Evolutionary conservation across 2,888 invertebrate species (phyloP).

Genomic region (Graphium colonna): DNA sequence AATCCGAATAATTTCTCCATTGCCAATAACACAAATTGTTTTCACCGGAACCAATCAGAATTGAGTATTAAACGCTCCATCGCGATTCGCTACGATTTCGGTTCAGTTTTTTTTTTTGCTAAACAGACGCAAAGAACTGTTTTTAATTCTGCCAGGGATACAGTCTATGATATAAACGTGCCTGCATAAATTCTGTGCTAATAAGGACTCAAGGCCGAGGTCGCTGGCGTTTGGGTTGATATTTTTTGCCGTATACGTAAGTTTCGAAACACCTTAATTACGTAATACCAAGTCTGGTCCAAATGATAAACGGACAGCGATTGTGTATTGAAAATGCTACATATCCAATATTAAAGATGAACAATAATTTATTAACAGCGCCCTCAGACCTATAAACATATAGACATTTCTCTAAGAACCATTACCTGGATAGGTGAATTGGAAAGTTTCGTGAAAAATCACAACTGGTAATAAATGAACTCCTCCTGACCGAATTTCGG

Average conservation of each 20-base stretch:
- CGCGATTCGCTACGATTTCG: conserved; percentile 17
- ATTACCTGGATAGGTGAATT: too few species aligned
- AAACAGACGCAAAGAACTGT: conserved; percentile 1
- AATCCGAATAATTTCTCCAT: not conserved
- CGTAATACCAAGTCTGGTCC: conserved; percentile 4
- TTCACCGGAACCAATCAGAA: conserved; percentile 10
- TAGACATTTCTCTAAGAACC: too few species aligned
- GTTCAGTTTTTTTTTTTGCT: not conserved
- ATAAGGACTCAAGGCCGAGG: conserved; percentile 27
- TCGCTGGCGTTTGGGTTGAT: conserved; percentile 22
- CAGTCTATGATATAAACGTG: not conserved
- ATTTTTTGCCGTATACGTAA: conserved; percentile 18
- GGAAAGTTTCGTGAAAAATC: too few species aligned
- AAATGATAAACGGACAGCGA: not conserved
- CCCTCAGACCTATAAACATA: too few species aligned
- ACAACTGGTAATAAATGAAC: too few species aligned
- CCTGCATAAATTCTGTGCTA: conserved; percentile 18
- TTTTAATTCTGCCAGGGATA: not conserved
- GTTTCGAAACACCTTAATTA: conserved; percentile 17
- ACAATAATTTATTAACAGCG: too few species aligned
- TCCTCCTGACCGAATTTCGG: too few species aligned
- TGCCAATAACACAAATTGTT: not conserved
- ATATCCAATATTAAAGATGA: too few species aligned
- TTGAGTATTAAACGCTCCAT: conserved; percentile 8
- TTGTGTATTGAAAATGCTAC: too few species aligned